These are phyloP conservation scores for Suillia variegata DNA, from an alignment of 2,888 invertebrate species.

Conservation along the genomic window DNA sequence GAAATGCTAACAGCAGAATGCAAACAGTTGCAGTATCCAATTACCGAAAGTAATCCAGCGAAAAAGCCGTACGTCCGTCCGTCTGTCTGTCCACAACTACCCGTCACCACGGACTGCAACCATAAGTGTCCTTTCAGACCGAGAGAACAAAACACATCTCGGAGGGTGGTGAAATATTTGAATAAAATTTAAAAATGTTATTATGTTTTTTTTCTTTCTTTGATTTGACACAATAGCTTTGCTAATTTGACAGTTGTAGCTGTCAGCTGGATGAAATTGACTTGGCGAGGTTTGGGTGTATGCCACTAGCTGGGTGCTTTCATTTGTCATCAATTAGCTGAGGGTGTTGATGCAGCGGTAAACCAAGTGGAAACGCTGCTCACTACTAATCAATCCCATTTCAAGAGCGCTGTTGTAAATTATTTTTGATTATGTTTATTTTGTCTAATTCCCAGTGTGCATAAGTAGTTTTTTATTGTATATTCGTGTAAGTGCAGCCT, in stretches of 20 bases:
- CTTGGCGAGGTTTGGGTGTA: background rate
- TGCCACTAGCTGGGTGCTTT: background rate
- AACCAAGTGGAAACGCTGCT: constrained; percentile 44
- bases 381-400: constrained; percentile 2
- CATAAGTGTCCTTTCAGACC: constrained; percentile 28
- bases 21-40: constrained; percentile 51
- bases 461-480: constrained; percentile 27
- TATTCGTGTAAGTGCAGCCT: constrained; percentile 11
- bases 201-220: background rate
- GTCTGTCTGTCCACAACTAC: constrained; percentile 14
- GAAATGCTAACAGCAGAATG: constrained; percentile 29
- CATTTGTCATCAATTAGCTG: constrained; percentile 52
- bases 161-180: constrained; percentile 15
- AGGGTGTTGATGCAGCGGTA: constrained; percentile 52
- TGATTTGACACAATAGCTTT: constrained; percentile 16
- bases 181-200: constrained; percentile 12
- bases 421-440: constrained; percentile 46
- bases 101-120: constrained; percentile 36
- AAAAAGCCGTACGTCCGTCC: background rate
- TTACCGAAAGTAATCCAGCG: constrained; percentile 28
- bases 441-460: constrained; percentile 34
- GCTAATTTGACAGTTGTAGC: constrained; percentile 53
- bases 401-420: constrained; percentile 34
- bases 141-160: background rate
- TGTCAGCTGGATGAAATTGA: constrained; percentile 35